Evolutionary conservation across 2,113 vertebrate species (phyloP), one percentile per base, ranked within the genome.

Genomic region (Ginglymostoma cirratum): DNA sequence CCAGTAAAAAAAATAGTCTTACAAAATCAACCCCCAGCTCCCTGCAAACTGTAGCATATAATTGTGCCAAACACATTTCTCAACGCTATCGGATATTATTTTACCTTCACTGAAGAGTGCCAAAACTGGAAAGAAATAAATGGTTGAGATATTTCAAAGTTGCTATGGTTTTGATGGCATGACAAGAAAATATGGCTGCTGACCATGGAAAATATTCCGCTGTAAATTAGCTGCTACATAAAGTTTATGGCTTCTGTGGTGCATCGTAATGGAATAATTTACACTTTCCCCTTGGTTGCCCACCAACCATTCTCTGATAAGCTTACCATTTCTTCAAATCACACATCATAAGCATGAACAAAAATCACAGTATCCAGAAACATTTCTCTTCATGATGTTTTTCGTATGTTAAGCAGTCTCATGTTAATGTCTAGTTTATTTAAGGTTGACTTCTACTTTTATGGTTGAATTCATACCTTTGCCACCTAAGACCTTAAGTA

Each of bases 341-440:
- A 65, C 52, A 66, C 34, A 38, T 30, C 27, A 5, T 66, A 92
- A 87, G 66, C 34, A 0, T 92, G n/a, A 66, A 66, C 34, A 92
- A 92, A 92, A 38, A 92, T n/a, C 14, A 21, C 52, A 90, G 55
- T 6, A 65, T 90, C 38, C 17, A 38, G 15, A 92, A 92, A 66
- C 65, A 65, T 65, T 92, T 61, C 55, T 65, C 4, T 17, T 65
- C 6, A n/a, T 19, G n/a, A 65, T 66, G 34, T 7, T 92, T 92
- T 66, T 65, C 34, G 65, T 92, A 14, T 34, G 55, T n/a, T 14
- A 15, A 27, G 87, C 87, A 61, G 87, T 61, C 61, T 61, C 87
- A 65, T 61, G 52, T 90, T 90, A 90, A 90, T 90, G 87, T 30
- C 85, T 61, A 12, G 87, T 90, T 90, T 92, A 66, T 66, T 66